Evolutionary conservation across 2,797 vertebrate species (phyloP).

Genomic region (Sternarchorhynchus goeldii): DNA sequence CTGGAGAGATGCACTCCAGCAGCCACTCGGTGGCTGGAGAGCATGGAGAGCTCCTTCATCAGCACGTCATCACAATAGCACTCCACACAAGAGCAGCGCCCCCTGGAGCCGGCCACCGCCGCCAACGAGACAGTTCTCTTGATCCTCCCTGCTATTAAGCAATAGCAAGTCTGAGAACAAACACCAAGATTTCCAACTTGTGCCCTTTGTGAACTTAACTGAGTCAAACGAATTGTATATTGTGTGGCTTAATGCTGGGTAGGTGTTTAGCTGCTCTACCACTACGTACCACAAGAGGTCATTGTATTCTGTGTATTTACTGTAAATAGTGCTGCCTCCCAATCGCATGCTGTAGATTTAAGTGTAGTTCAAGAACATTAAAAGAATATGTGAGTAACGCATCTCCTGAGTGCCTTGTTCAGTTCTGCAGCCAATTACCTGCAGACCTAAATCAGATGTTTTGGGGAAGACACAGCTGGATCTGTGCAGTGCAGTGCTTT

Average conservation of each 20-base stretch:
- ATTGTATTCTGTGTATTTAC: slow-evolving; percentile 4
- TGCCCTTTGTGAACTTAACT: slow-evolving; percentile 52
- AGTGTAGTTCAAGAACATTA: too few relatives aligned
- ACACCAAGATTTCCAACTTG: slow-evolving; percentile 35
- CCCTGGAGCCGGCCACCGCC: slow-evolving; percentile 4
- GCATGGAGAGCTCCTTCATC: slow-evolving; percentile 54
- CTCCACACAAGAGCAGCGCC: slow-evolving; percentile 41
- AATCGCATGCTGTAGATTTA: not conserved
- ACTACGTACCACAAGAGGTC: slow-evolving; percentile 48
- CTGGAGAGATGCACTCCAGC: slow-evolving; percentile 31
- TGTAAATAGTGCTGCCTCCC: not conserved
- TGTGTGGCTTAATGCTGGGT: not conserved
- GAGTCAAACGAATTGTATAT: not conserved
- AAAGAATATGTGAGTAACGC: too few relatives aligned
- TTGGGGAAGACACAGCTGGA: too few relatives aligned
- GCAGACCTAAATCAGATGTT: not conserved
- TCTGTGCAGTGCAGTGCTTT: not conserved
- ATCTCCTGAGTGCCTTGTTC: not conserved
- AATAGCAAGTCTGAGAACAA: slow-evolving; percentile 54
- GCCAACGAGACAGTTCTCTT: slow-evolving; percentile 45
- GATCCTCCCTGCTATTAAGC: slow-evolving; percentile 53
- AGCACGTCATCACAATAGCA: slow-evolving; percentile 37
- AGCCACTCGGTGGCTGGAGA: slow-evolving; percentile 17
- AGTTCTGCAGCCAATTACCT: not conserved
- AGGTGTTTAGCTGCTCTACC: slow-evolving; percentile 19